Conservation (phyloP, 2,888 invertebrate genomes). For the Rhaphigaster nebulosa region DNA sequence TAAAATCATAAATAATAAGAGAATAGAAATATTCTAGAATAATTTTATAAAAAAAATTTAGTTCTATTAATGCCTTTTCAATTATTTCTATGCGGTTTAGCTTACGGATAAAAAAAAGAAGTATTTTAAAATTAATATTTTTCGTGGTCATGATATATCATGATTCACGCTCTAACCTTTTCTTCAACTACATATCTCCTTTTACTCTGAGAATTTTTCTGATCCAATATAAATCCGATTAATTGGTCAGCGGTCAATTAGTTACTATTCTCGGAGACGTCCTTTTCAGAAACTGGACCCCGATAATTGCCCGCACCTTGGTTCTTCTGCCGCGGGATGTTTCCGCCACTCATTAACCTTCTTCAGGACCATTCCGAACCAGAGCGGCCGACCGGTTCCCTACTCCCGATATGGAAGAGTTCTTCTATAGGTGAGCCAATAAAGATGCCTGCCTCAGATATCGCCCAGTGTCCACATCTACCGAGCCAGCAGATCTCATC, state of each 20-base stretch:
- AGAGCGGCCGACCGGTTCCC: background rate
- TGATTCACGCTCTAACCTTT: background rate
- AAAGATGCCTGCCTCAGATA: background rate
- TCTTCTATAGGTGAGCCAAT: background rate
- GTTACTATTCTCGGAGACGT: background rate
- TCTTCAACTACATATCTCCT: background rate
- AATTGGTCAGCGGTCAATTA: background rate
- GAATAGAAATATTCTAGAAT: too few species aligned
- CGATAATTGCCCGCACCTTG: background rate
- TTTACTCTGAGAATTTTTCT: background rate
- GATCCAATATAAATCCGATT: background rate
- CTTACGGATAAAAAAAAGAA: too few species aligned
- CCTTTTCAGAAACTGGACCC: background rate
- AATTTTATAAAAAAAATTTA: too few species aligned
- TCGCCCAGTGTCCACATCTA: background rate
- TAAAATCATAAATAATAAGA: too few species aligned
- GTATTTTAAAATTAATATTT: too few species aligned
- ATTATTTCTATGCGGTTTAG: too few species aligned
- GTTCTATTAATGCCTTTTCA: too few species aligned
- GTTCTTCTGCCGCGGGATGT: conserved; percentile 3
- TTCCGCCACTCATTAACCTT: conserved; percentile 27
- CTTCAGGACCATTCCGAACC: conserved; percentile 26
- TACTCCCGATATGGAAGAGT: background rate
- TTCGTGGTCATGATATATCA: too few species aligned
- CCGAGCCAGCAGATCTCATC: background rate